Conservation (phyloP, 53 echinoderm and acorn worm species). For the Hippasteria phrygiana region DNA sequence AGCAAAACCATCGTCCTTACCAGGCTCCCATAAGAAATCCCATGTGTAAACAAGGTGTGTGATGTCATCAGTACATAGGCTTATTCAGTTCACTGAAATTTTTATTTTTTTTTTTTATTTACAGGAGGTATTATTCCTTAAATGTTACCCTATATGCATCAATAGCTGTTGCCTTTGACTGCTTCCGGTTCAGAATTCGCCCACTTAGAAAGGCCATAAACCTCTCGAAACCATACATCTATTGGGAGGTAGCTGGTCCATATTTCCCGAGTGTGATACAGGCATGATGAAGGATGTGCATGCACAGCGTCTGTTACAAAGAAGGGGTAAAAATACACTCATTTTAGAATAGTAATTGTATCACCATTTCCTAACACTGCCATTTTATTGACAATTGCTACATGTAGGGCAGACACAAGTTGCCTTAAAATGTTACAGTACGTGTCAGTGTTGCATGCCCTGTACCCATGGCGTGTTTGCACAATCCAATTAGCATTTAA, state of each 20-base stretch:
- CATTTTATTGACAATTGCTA: not conserved
- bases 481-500: not conserved
- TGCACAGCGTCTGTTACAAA: constrained; percentile 8
- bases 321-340: not conserved
- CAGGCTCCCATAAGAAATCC: too few relatives aligned
- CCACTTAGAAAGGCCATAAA: constrained; percentile 29
- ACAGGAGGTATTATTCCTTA: too few relatives aligned
- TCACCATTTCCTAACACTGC: too few relatives aligned
- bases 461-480: not conserved
- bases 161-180: constrained; percentile 22
- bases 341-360: too few relatives aligned
- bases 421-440: not conserved
- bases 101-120: too few relatives aligned
- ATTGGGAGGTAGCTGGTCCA: not conserved
- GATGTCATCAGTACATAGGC: too few relatives aligned
- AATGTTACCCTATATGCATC: constrained; percentile 33
- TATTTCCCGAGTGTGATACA: not conserved
- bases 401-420: too few relatives aligned
- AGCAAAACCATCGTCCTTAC: too few relatives aligned
- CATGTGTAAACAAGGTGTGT: too few relatives aligned
- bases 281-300: constrained; percentile 22
- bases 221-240: constrained; percentile 30
- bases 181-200: not conserved
- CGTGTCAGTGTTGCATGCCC: not conserved
- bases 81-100: too few relatives aligned